These are phyloP conservation scores for Monopis laevigella DNA, from an alignment of 2,888 invertebrate species.

Conservation along the genomic window DNA sequence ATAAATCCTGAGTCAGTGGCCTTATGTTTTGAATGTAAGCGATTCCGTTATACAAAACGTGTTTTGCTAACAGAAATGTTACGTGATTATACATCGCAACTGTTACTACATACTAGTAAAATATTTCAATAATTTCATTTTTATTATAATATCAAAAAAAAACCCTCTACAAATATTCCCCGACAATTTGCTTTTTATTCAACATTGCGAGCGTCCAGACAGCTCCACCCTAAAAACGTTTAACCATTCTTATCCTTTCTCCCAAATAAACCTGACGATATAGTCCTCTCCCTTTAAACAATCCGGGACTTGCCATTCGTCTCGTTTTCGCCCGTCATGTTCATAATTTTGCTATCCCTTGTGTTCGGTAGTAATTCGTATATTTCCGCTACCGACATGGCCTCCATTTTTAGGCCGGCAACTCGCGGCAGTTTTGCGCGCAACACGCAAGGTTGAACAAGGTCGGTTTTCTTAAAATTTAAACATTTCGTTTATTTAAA, in stretches of 20 bases:
- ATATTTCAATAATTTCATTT: too few species aligned
- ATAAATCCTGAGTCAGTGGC: conserved; percentile 54
- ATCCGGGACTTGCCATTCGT: conserved; percentile 52
- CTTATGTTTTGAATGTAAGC: conserved; percentile 50
- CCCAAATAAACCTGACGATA: conserved; percentile 43
- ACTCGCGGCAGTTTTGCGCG: conserved; percentile 65
- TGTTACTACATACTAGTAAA: too few species aligned
- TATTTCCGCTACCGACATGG: conserved; percentile 63
- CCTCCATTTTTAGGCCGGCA: conserved; percentile 56
- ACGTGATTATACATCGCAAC: too few species aligned
- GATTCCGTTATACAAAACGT: conserved; percentile 37
- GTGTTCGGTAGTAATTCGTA: conserved; percentile 58
- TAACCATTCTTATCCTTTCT: conserved; percentile 52
- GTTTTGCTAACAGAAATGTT: too few species aligned
- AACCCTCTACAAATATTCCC: too few species aligned
- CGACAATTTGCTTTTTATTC: neutral
- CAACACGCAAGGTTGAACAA: conserved; percentile 43
- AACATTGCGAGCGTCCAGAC: conserved; percentile 38
- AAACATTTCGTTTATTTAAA: too few species aligned
- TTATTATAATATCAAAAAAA: too few species aligned
- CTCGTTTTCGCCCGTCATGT: conserved; percentile 49
- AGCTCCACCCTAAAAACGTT: conserved; percentile 67
- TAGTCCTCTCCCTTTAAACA: conserved; percentile 49
- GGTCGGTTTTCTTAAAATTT: too few species aligned
- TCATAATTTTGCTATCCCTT: conserved; percentile 49